A percentile compares a stretch with the other conserved stretches of the same genome.
phyloP scores from a whole-genome alignment of 1,140 invertebrate species.

The Orchestia grillus region DNA sequence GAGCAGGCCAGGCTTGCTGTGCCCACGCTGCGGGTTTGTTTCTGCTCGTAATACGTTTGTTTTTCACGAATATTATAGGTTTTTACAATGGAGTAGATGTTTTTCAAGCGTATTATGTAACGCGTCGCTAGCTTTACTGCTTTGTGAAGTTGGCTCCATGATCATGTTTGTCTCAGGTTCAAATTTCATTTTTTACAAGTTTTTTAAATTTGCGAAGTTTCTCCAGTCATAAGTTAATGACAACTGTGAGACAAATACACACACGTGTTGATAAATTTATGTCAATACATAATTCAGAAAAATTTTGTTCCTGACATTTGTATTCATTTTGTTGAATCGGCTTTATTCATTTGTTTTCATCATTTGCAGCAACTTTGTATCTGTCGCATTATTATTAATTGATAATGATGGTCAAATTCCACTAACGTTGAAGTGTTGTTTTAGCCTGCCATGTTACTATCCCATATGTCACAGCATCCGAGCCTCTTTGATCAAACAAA shows the following conservation, averaged over 20 bases:
- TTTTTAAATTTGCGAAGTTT: neutral
- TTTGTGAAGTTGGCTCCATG: neutral
- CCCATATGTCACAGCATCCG: too few relatives aligned
- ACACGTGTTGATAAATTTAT: too few relatives aligned
- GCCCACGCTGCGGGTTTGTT: neutral
- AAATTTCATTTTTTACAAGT: neutral
- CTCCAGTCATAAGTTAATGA: neutral
- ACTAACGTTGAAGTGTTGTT: neutral
- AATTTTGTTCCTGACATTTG: too few relatives aligned
- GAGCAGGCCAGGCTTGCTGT: neutral
- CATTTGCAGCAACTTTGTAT: neutral
- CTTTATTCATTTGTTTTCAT: neutral
- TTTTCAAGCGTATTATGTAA: neutral
- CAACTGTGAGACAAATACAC: neutral
- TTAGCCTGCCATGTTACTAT: too few relatives aligned
- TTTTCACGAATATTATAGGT: neutral
- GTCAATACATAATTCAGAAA: too few relatives aligned
- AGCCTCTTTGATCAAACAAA: too few relatives aligned
- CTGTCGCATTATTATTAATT: neutral
- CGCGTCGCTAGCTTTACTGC: neutral
- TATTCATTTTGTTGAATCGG: too few relatives aligned
- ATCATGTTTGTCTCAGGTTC: neutral
- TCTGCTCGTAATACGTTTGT: neutral
- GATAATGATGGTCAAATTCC: neutral
- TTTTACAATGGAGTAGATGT: neutral